Conservation (phyloP, 2,113 vertebrate genomes). For the Sturnira hondurensis region DNA sequence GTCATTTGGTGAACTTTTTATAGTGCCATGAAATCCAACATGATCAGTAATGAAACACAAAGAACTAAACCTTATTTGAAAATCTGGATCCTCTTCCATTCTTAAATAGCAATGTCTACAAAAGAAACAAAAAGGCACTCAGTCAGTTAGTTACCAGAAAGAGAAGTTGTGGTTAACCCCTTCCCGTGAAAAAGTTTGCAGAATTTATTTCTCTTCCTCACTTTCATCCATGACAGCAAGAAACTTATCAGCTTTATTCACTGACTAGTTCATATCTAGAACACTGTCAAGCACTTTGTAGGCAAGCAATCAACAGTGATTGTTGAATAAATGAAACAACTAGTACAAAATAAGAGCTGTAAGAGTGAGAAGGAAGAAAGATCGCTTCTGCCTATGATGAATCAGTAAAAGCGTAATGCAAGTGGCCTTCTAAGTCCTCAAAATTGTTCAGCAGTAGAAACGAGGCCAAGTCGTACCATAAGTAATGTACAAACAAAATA, state of each 20-base stretch:
- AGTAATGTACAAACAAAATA: background rate
- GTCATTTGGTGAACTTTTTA: slow-evolving; percentile 89
- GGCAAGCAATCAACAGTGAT: background rate
- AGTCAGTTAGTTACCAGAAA: slow-evolving; percentile 21
- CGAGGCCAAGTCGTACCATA: background rate
- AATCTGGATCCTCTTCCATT: slow-evolving; percentile 61
- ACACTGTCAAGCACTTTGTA: background rate
- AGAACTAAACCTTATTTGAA: slow-evolving; percentile 51
- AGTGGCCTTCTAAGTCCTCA: background rate
- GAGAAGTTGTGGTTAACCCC: background rate
- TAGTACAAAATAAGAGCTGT: background rate
- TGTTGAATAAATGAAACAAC: background rate
- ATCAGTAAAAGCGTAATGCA: background rate
- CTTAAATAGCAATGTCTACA: slow-evolving; percentile 16
- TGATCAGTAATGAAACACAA: slow-evolving; percentile 85
- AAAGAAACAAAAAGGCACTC: background rate
- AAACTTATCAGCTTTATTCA: background rate
- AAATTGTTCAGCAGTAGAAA: background rate
- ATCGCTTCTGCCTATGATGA: background rate
- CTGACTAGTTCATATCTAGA: background rate
- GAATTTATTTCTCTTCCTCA: background rate
- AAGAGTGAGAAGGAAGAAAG: background rate
- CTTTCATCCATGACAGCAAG: background rate
- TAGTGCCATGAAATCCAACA: slow-evolving; percentile 88
- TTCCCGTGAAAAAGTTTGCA: background rate